Evolutionary conservation across 1,140 invertebrate genomes (phyloP).

Genomic region (Archivesica marissinica): DNA sequence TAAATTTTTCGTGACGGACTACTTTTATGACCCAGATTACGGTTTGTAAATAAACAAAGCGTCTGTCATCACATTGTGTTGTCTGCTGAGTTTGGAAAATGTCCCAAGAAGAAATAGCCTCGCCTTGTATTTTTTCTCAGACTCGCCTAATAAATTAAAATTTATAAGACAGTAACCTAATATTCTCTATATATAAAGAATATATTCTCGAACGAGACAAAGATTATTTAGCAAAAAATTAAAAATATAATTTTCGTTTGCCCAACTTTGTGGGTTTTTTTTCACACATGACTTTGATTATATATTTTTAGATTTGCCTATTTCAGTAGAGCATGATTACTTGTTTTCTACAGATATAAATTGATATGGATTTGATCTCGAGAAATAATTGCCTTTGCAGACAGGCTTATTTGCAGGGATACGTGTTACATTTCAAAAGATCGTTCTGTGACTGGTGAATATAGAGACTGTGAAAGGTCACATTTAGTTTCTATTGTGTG

Average conservation of each 20-base stretch:
- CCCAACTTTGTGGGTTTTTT: not conserved
- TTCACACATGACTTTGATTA: not conserved
- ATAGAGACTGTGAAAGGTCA: not conserved
- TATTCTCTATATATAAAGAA: not conserved
- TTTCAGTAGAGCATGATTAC: not conserved
- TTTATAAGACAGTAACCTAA: no score
- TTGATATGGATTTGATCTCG: slow-evolving; percentile 29
- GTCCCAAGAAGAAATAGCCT: no score
- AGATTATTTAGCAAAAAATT: not conserved
- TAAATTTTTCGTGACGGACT: no score
- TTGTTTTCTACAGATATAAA: slow-evolving; percentile 6
- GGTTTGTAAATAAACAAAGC: no score
- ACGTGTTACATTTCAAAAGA: slow-evolving; percentile 1
- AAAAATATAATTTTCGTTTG: not conserved
- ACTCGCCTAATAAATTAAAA: no score
- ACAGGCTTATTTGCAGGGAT: not conserved
- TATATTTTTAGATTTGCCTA: not conserved
- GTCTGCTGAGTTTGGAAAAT: no score
- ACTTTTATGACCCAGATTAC: no score
- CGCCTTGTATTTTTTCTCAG: no score
- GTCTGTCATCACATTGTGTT: no score
- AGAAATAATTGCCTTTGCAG: slow-evolving; percentile 34
- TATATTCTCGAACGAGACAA: not conserved
- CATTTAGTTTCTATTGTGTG: not conserved
- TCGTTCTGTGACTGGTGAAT: not conserved